Conservation (phyloP, 2,797 vertebrate species). For the Gymnodraco acuticeps region DNA sequence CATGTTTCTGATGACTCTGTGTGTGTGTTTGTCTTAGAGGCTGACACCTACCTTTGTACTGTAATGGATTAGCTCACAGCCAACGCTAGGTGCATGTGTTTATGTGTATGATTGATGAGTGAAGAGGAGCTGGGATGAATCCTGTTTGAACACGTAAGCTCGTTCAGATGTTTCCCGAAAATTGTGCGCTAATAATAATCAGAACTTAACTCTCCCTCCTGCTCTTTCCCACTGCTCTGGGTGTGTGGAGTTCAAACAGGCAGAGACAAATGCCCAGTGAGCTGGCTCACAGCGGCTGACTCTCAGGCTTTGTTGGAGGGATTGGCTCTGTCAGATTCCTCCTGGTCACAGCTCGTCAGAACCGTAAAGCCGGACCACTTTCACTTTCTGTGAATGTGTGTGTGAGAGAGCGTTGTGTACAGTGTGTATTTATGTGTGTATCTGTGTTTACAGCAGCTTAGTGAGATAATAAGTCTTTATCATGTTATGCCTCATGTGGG, state of each 20-base stretch:
- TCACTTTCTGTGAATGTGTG: constrained; percentile 53
- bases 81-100: constrained; percentile 63
- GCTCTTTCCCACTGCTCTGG: constrained; percentile 60
- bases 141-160: constrained; percentile 81
- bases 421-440: constrained; percentile 73
- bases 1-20: constrained; percentile 83
- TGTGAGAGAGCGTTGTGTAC: constrained; percentile 62
- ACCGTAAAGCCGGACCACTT: constrained; percentile 50
- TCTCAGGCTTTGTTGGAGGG: constrained; percentile 75
- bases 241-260: constrained; percentile 72
- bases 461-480: constrained; percentile 87
- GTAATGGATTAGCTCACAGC: constrained; percentile 80
- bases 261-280: constrained; percentile 67
- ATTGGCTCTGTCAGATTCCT: constrained; percentile 83
- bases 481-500: constrained; percentile 85
- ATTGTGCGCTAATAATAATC: constrained; percentile 69
- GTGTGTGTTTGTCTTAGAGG: constrained; percentile 73
- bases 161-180: constrained; percentile 73
- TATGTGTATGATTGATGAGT: constrained; percentile 81
- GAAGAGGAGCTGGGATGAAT: constrained; percentile 60
- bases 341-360: constrained; percentile 78
- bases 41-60: constrained; percentile 78
- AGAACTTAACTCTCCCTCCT: constrained; percentile 34
- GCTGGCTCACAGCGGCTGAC: constrained; percentile 61
- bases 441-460: constrained; percentile 86